Base-by-base conservation (phyloP, 2,797 vertebrate genomes). In the Cryptoblepharus egeriae region DNA sequence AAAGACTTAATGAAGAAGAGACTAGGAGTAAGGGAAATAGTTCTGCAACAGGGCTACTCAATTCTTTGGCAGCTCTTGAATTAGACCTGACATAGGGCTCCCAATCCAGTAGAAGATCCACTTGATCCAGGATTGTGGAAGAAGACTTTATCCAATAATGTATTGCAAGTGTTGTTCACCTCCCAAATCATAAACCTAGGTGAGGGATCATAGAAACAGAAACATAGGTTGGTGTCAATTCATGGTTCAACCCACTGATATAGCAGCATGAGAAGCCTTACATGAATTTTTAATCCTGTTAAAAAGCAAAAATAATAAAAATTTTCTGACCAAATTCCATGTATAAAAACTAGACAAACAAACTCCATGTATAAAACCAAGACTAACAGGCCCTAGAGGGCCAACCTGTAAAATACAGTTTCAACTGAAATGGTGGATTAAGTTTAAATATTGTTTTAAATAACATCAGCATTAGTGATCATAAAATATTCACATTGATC, bases 351-450 rank as follows among this genome's bases (percentile, higher is more conserved):
- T 88, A 91, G 91, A 82, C 55, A n/a, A n/a, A n/a, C 81, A 90
- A 91, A 93, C 84, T 93, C 90, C 91, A 91, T 82, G 80, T 93
- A 88, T 86, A 91, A 87, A 92, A 93, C 73, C 18, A 87, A 91
- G 91, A 82, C 55, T n/a, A n/a, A n/a, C n/a, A n/a, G n/a, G n/a
- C 74, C 92, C 83, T 88, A 88, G 90, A 90, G 91, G 91, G 89
- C 94, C 93, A 94, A 91, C 91, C 91, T 91, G 95, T 93, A 84
- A 87, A 89, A 89, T 94, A 45, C 37, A 79, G 12, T 28, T 84
- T 61, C 22, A 71, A 71, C 57, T 90, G 85, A 75, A 80, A 74
- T 89, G 24, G 9, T 18, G 30, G 1, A 55, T 85, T 80, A 77
- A 64, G 69, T 64, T 20, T 6, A 69, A 90, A 57, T 86, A 83